Evolutionary conservation across 2,888 invertebrate species (phyloP).

Genomic region (Scrobipalpa costella): DNA sequence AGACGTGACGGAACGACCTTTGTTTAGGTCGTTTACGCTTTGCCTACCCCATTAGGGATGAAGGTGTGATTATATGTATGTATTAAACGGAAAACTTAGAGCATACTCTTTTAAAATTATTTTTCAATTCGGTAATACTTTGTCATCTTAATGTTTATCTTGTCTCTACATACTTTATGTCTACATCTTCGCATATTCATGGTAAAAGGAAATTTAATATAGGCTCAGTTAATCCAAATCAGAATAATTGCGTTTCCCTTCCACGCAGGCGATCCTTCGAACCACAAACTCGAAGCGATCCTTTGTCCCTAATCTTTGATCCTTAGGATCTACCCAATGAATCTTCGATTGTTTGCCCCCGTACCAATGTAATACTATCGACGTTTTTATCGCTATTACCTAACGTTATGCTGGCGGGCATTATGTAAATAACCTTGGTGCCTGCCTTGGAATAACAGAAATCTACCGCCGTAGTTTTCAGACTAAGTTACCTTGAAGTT

Average conservation of each 20-base stretch:
- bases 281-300: conserved; percentile 10
- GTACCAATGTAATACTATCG: conserved; percentile 1
- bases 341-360: conserved; percentile 14
- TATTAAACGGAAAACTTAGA: too few species aligned
- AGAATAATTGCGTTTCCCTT: conserved; percentile 14
- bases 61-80: too few species aligned
- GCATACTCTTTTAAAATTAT: too few species aligned
- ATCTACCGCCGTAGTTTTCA: conserved; percentile 11
- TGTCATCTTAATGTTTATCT: neutral
- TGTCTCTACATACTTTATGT: neutral
- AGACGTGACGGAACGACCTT: too few species aligned
- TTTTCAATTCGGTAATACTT: too few species aligned
- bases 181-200: neutral
- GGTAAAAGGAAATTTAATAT: conserved; percentile 3
- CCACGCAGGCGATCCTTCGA: conserved; percentile 1
- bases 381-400: neutral
- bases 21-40: too few species aligned
- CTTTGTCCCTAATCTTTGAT: conserved; percentile 7
- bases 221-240: conserved; percentile 13
- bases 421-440: conserved; percentile 13
- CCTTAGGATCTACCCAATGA: conserved; percentile 21
- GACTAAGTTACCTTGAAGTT: conserved; percentile 8
- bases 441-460: conserved; percentile 4
- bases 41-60: too few species aligned
- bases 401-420: neutral